Evolutionary conservation across 2,888 invertebrate genomes (phyloP).

Genomic region (Plebejus argus): DNA sequence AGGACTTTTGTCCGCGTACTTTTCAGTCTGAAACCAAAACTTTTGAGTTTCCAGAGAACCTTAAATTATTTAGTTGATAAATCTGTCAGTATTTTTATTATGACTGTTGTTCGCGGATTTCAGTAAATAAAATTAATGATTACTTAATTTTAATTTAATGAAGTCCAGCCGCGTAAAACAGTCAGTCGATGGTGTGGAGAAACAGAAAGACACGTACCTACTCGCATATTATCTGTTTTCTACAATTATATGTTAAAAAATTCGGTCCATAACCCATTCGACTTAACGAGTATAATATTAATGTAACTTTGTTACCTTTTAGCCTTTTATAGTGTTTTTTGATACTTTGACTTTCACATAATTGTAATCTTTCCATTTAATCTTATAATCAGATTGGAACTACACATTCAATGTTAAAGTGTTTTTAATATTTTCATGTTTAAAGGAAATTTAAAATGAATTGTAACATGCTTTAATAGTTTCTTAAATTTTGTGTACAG

Average conservation of each 20-base stretch:
- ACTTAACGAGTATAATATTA: background rate
- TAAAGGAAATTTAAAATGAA: constrained; percentile 16
- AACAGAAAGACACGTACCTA: too few relatives aligned
- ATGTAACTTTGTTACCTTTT: background rate
- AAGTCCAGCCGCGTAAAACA: too few relatives aligned
- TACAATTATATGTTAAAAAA: too few relatives aligned
- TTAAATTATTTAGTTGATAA: too few relatives aligned
- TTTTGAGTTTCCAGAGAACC: background rate
- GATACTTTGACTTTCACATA: background rate
- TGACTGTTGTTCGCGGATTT: too few relatives aligned
- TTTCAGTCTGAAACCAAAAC: background rate
- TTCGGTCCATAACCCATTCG: too few relatives aligned
- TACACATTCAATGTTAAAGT: constrained; percentile 14
- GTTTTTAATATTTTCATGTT: constrained; percentile 26
- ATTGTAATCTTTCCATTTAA: background rate
- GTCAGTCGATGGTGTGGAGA: too few relatives aligned
- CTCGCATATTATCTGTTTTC: too few relatives aligned
- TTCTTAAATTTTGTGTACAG: constrained; percentile 10
- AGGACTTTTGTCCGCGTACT: background rate
- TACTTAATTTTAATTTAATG: too few relatives aligned
- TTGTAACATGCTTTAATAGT: constrained; percentile 26
- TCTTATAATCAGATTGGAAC: constrained; percentile 16
- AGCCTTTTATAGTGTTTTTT: background rate
- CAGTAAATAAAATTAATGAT: too few relatives aligned
- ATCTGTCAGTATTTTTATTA: too few relatives aligned